Evolutionary conservation across 53 echinoderm and acorn worm genomes (phyloP).

Genomic region (Crossaster papposus): DNA sequence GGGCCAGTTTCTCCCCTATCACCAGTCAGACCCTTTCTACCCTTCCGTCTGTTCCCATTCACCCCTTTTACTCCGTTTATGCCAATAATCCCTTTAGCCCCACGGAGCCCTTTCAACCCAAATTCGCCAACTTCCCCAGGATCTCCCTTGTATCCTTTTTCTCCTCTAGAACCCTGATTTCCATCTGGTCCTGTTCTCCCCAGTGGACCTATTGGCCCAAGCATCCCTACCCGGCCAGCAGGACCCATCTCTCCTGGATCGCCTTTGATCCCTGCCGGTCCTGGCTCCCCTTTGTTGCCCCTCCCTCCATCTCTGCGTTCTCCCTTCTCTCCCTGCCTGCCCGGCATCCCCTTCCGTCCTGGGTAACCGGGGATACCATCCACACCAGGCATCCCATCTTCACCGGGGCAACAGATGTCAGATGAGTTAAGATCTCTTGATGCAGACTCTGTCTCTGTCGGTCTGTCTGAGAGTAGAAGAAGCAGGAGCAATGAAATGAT

Average conservation of each 20-base stretch:
- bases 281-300: constrained; percentile 4
- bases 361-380: constrained; percentile 50
- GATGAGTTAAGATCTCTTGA: constrained; percentile 46
- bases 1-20: constrained; percentile 14
- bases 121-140: constrained; percentile 13
- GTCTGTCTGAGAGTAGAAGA: constrained; percentile 29
- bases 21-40: constrained; percentile 34
- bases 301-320: constrained; percentile 16
- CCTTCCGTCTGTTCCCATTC: constrained; percentile 33
- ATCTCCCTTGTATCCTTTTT: constrained; percentile 33
- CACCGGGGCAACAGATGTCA: constrained; percentile 58
- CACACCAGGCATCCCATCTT: constrained; percentile 1
- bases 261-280: constrained; percentile 25
- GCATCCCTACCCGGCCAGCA: constrained; percentile 18
- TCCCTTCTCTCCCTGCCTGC: constrained; percentile 33
- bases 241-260: constrained; percentile 19
- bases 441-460: constrained; percentile 45
- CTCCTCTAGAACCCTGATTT: constrained; percentile 12
- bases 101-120: constrained; percentile 38
- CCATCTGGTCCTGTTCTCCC: constrained; percentile 14
- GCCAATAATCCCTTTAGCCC: constrained; percentile 24
- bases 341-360: constrained; percentile 48
- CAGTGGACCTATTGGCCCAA: constrained; percentile 8
- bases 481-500: constrained; percentile 36
- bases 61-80: constrained; percentile 32